Conservation (phyloP, 2,113 vertebrate species). For the Bos javanicus region DNA sequence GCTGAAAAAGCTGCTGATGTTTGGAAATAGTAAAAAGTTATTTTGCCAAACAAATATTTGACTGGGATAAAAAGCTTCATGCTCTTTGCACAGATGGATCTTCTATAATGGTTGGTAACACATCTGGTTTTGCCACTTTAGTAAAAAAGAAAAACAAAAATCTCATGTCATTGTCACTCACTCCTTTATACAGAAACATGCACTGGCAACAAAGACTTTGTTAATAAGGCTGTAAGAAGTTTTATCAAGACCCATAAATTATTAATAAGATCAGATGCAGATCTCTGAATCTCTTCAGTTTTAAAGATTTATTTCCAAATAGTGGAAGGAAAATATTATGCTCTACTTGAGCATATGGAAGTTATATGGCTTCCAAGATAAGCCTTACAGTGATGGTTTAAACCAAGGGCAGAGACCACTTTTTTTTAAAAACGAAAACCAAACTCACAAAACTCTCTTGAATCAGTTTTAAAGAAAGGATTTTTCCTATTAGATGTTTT, state of each 20-base stretch:
- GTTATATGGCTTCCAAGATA: not conserved
- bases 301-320: not conserved
- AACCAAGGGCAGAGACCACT: not conserved
- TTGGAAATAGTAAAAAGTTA: conserved; percentile 4
- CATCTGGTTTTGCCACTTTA: conserved; percentile 33
- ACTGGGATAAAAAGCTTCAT: not conserved
- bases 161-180: not conserved
- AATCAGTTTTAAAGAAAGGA: not conserved
- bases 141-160: not conserved
- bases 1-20: not conserved
- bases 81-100: conserved; percentile 5
- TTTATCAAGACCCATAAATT: not conserved
- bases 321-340: not conserved
- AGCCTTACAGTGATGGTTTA: not conserved
- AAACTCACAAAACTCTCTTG: not conserved
- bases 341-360: not conserved
- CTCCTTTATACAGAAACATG: not conserved
- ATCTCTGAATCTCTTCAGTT: not conserved
- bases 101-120: not conserved
- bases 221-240: not conserved
- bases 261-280: not conserved
- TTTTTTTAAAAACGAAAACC: not conserved
- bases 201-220: not conserved
- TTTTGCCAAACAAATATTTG: conserved; percentile 42
- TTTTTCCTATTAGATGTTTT: not conserved